Evolutionary conservation across 2,888 invertebrate genomes (phyloP).

Genomic region (Sycophila texana): DNA sequence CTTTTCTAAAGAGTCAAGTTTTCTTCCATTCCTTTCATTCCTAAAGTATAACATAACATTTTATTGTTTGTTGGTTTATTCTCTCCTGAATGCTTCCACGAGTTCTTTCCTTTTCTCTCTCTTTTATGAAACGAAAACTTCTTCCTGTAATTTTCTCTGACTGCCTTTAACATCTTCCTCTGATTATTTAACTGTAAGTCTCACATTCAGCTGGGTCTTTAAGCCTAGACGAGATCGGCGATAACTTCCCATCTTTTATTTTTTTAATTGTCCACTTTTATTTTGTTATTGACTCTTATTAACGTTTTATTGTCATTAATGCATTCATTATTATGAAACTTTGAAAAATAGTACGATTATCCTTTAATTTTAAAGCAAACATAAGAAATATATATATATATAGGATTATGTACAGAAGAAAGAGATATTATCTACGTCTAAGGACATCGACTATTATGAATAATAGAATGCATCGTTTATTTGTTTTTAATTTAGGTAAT

Average conservation of each 20-base stretch:
- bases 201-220: slow-evolving; percentile 23
- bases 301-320: slow-evolving; percentile 70
- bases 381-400: slow-evolving; percentile 58
- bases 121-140: slow-evolving; percentile 13
- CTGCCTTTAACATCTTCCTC: slow-evolving; percentile 16
- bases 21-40: slow-evolving; percentile 56
- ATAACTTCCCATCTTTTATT: slow-evolving; percentile 64
- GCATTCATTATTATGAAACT: slow-evolving; percentile 64
- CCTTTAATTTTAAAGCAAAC: slow-evolving; percentile 63
- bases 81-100: slow-evolving; percentile 44
- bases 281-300: slow-evolving; percentile 71
- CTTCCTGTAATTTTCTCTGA: slow-evolving; percentile 20
- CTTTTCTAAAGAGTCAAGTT: slow-evolving; percentile 51
- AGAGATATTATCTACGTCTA: slow-evolving; percentile 70
- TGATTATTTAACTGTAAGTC: slow-evolving; percentile 23
- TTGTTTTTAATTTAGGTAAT: slow-evolving; percentile 49
- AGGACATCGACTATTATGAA: slow-evolving; percentile 65
- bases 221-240: slow-evolving; percentile 25
- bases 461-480: slow-evolving; percentile 68
- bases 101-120: slow-evolving; percentile 41
- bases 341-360: slow-evolving; percentile 67
- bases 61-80: slow-evolving; percentile 26
- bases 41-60: slow-evolving; percentile 42
- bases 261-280: slow-evolving; percentile 63
- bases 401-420: slow-evolving; percentile 74